Evolutionary conservation across 1,140 invertebrate species (phyloP).

Genomic region (silkworm (Bombyx mori)): ASM3026992v2 NC_085123.1:416001-416500

Average conservation of each 20-base stretch:
- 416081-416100: no score
- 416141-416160: no score
- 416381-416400: conserved; percentile 6
- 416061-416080: no score
- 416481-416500: conserved; percentile 4
- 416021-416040: no score
- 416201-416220: conserved; percentile 14
- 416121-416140: no score
- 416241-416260: conserved; percentile 22
- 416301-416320: conserved; percentile 16
- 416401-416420: conserved; percentile 4
- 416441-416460: conserved; percentile 1
- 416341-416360: conserved; percentile 3
- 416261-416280: conserved; percentile 9
- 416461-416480: conserved; percentile 10
- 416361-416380: conserved; percentile 4
- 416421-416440: conserved; percentile 2
- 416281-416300: conserved; percentile 10
- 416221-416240: conserved; percentile 25
- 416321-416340: conserved; percentile 5
- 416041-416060: no score
- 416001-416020: no score
- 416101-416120: no score
- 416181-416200: conserved; percentile 17
- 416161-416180: conserved; percentile 6